Evolutionary conservation across 2,888 invertebrate species (phyloP), one percentile per base, ranked within the genome.

Genomic region (Lasioglossum marginatum): DNA sequence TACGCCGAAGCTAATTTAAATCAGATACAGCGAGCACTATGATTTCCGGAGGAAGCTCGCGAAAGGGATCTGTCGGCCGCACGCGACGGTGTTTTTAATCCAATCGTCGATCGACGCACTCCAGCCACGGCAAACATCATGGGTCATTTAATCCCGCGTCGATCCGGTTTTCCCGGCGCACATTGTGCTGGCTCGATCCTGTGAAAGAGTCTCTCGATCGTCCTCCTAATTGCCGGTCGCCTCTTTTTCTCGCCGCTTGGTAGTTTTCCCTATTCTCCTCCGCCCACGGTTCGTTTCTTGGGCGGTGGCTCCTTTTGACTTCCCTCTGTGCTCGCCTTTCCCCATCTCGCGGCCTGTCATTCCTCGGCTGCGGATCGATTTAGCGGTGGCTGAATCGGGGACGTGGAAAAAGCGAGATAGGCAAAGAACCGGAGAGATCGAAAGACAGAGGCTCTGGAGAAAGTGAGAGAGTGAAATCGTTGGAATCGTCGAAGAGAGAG

Each of bases 151-250:
- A 90, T 90, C 87, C 84, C 85, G 70, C 81, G 81, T 78, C 74
- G 48, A 75, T 66, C 52, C 72, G 71, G 52, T 23, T 78, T 79
- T 19, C 45, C 31, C 70, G 77, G 79, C 66, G 77, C 5, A 79
- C 63, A 72, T 86, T 79, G 82, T 89, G 87, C 84, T 81, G 37
- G 75, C 87, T 90, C 91, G 91, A 93, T 93, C 91, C 92, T 88
- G 90, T 92, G 85, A 90, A 92, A 91, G 88, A 89, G 89, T 60
- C 60, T 68, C 91, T 92, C 93, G 92, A 94, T 94, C 93, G 93
- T 93, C 87, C 92, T 91, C 92, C 93, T 94, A 94, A 94, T 94
- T 94, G 93, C 92, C 92, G 90, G 52, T 87, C 91, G 91, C 90
- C 91, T 92, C 91, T 79, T 86, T 87, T 84, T 86, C 79, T 68